Base-by-base conservation (phyloP, 1,140 invertebrate species). In the Aleiodes sp. region DNA sequence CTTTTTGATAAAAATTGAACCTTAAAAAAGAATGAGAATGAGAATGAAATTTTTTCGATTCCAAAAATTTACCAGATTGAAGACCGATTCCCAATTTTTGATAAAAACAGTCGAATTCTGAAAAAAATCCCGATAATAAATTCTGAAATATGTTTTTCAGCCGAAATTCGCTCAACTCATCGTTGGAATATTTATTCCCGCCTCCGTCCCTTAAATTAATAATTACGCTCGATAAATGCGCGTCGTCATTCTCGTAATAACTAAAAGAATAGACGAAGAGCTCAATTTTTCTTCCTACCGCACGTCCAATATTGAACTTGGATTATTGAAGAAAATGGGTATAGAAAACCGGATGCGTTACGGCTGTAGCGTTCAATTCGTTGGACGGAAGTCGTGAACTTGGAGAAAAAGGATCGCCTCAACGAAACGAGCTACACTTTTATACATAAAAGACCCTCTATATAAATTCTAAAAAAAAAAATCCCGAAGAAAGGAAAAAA, bases 381-480 rank as follows among this genome's bases (percentile, higher is more conserved):
- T 68, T 52, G 57, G 57, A 68, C 68, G 61, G 68, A 70, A 70
- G 68, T 70, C 68, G 68, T 70, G 43, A 70, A 70, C 60, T 70
- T 64, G 41, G 60, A 41, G 16, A 41, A 41, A 70, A 70, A 64
- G 52, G 46, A 70, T 70, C 31, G 68, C 60, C 59, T 33, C 39
- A 41, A 62, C 66, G 61, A 60, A 39, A 68, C 66, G 26, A 68
- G 62, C 46, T 52, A 24, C 46, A 52, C 46, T 52, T 52, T 52
- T 52, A 52, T 52, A 52, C 46, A 52, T 52, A 52, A 21, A 52
- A 52, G 19, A 52, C n/a, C n/a, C 12, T 52, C 46, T 52, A 52
- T 52, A 52, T 52, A 52, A 52, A 52, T 52, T 52, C 26, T 12
- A 6, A 8, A 3, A 52, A 24, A 52, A 52, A 46, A 46, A 21